Evolutionary conservation across 2,113 vertebrate species (phyloP).

Genomic region (Elephas maximus): DNA sequence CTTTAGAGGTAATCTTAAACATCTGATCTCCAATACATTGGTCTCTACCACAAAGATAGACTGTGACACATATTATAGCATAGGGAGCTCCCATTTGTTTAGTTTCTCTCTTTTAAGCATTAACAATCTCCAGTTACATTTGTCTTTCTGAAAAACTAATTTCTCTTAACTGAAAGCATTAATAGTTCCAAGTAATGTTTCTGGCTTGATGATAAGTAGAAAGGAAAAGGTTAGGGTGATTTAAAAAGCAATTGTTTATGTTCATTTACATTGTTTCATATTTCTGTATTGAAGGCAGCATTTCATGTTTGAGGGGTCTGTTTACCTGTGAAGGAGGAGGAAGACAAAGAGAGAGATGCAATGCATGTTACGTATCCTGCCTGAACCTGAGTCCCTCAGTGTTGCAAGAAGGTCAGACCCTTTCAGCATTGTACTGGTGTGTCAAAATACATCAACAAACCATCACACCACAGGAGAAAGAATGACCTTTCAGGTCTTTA

Average conservation of each 20-base stretch:
- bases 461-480: conserved; percentile 89
- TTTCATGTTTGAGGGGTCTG: not conserved
- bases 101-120: conserved; percentile 54
- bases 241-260: conserved; percentile 40
- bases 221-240: not conserved
- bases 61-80: not conserved
- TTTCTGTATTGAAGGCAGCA: not conserved
- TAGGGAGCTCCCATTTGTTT: conserved; percentile 35
- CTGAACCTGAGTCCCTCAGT: conserved; percentile 83
- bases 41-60: conserved; percentile 52
- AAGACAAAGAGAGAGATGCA: conserved; percentile 72
- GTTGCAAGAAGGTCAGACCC: conserved; percentile 88
- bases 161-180: conserved; percentile 71
- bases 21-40: conserved; percentile 7
- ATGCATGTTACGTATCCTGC: conserved; percentile 72
- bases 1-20: conserved; percentile 51
- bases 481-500: conserved; percentile 91
- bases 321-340: conserved; percentile 20
- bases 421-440: conserved; percentile 87
- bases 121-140: conserved; percentile 22
- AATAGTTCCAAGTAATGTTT: conserved; percentile 49
- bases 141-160: conserved; percentile 68
- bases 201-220: conserved; percentile 5
- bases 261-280: conserved; percentile 23
- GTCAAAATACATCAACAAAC: conserved; percentile 94